These are phyloP conservation scores for Machimus atricapillus DNA, from an alignment of 2,888 invertebrate genomes.

Conservation along the genomic window DNA sequence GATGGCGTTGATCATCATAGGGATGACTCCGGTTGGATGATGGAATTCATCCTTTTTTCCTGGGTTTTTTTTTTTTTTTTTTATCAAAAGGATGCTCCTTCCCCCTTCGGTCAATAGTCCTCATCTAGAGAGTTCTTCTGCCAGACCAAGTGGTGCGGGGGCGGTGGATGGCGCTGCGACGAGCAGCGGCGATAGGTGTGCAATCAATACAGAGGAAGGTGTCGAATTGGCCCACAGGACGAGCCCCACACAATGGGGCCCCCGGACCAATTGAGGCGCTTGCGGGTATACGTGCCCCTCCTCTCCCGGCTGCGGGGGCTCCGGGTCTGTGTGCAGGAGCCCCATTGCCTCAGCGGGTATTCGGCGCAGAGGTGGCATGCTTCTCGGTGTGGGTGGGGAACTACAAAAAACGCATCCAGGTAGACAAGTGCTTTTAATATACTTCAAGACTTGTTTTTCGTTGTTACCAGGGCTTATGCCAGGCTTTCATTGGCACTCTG, in stretches of 20 bases:
- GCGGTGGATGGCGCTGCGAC: background rate
- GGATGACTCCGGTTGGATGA: background rate
- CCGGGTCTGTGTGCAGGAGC: background rate
- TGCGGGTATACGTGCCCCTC: background rate
- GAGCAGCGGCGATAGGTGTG: background rate
- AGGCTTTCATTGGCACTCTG: slow-evolving; percentile 46
- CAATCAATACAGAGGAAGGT: slow-evolving; percentile 7
- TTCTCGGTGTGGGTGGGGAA: background rate
- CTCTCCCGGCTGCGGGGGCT: background rate
- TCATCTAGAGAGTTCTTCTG: slow-evolving; percentile 19
- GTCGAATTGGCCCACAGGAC: background rate
- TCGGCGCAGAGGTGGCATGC: background rate
- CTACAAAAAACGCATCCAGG: slow-evolving; percentile 43
- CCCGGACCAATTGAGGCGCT: background rate
- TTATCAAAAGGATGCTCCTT: background rate
- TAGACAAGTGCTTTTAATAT: slow-evolving; percentile 45
- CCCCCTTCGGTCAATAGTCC: slow-evolving; percentile 20
- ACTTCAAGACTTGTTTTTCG: slow-evolving; percentile 44
- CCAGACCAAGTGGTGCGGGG: background rate
- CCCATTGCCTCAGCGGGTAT: background rate
- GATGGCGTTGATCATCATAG: background rate
- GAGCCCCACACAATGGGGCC: background rate
- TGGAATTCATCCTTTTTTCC: background rate
- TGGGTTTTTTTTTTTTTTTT: background rate
- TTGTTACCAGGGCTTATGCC: slow-evolving; percentile 44